Percentiles rank a stretch among this genome's conserved stretches.
phyloP scores from a whole-genome alignment of 64 coral and sea anemone species.

The Pocillopora damicornis region DNA sequence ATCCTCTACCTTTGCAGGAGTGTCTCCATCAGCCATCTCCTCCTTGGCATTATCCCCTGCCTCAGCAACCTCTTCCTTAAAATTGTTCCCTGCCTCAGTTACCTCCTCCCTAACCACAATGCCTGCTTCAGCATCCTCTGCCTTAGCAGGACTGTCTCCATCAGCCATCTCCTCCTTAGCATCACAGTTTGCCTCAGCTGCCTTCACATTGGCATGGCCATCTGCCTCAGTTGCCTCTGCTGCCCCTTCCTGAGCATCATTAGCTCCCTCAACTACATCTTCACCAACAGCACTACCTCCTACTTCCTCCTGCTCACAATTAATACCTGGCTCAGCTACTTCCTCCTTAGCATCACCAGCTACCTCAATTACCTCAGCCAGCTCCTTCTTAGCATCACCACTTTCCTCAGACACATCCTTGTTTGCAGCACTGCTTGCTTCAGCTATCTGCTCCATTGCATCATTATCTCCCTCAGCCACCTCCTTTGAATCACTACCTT shows the following conservation, averaged over 20 bases:
- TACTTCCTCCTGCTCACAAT: neutral
- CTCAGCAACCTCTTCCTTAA: neutral
- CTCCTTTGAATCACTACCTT: neutral
- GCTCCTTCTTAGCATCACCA: neutral
- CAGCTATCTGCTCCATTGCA: no score
- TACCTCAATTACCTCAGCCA: neutral
- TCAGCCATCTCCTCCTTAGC: neutral
- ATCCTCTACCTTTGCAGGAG: neutral
- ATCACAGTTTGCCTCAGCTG: no score
- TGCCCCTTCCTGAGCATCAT: neutral
- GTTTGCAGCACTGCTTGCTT: neutral
- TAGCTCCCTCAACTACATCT: neutral
- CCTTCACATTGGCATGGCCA: neutral
- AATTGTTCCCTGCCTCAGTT: neutral
- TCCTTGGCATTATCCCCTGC: neutral
- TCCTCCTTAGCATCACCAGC: neutral
- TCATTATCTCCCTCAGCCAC: neutral
- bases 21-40: neutral
- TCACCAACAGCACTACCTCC: neutral
- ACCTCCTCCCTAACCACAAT: neutral
- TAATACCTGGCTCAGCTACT: neutral
- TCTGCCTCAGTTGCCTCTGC: neutral
- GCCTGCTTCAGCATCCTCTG: neutral
- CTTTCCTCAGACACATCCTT: neutral
- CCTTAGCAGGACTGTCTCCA: neutral